Percentiles rank a stretch among this genome's conserved stretches.
These are phyloP conservation scores for Acipenser ruthenus DNA, from an alignment of 2,797 vertebrate species.

Conservation along the genomic window DNA sequence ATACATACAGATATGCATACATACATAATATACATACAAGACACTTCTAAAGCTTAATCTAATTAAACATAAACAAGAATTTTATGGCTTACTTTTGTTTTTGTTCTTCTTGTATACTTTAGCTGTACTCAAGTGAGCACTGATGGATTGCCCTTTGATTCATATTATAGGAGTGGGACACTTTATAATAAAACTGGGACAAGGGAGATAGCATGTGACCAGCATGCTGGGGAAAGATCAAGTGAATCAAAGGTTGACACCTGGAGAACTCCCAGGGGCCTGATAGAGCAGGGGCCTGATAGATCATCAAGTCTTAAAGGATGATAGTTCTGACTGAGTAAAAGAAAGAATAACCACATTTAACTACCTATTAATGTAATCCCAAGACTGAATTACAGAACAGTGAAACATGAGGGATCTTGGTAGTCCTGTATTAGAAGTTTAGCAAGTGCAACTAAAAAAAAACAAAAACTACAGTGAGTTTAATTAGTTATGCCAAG, in stretches of 20 bases:
- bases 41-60: not conserved
- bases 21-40: not conserved
- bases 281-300: not conserved
- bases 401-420: no score
- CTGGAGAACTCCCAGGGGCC: not conserved
- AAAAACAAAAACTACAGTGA: no score
- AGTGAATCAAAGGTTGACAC: not conserved
- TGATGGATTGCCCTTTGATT: not conserved
- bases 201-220: not conserved
- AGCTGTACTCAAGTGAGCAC: not conserved
- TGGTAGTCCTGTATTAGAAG: no score
- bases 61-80: no score
- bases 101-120: not conserved
- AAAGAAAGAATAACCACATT: no score
- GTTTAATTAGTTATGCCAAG: no score
- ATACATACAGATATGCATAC: not conserved
- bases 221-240: not conserved
- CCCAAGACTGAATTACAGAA: no score
- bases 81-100: no score
- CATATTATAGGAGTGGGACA: not conserved
- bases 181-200: not conserved
- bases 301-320: no score
- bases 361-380: no score
- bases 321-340: no score
- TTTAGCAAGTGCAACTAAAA: no score